Percentiles rank a stretch among this genome's conserved stretches.
phyloP scores from a whole-genome alignment of 2,113 vertebrate species.

The Takifugu flavidus region DNA sequence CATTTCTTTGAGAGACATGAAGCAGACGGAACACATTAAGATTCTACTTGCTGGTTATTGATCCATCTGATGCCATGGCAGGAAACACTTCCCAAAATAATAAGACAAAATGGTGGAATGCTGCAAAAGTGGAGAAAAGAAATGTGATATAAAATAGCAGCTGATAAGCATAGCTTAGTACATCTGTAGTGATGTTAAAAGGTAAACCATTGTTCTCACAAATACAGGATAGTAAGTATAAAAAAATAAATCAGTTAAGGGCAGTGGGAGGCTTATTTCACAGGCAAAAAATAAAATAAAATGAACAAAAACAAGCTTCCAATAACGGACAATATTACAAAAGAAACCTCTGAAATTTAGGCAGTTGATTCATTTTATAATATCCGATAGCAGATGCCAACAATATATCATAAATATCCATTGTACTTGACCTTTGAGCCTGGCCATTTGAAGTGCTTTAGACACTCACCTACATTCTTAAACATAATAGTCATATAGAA shows the following conservation, averaged over 20 bases:
- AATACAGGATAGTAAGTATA: conserved; percentile 58
- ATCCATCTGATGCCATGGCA: conserved; percentile 20
- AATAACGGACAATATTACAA: conserved; percentile 21
- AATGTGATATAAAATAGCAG: conserved; percentile 75
- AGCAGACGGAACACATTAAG: conserved; percentile 17
- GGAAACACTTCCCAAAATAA: conserved; percentile 24
- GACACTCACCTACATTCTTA: conserved; percentile 75
- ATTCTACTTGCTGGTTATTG: conserved; percentile 14
- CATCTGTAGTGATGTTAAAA: conserved; percentile 60
- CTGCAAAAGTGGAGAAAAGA: conserved; percentile 38
- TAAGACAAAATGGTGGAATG: conserved; percentile 54
- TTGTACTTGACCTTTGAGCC: conserved; percentile 39
- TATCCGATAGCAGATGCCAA: conserved; percentile 33
- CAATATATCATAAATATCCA: conserved; percentile 56
- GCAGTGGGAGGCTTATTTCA: conserved; percentile 72
- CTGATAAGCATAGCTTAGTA: conserved; percentile 76
- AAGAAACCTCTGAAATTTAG: conserved; percentile 23
- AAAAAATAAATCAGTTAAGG: conserved; percentile 53
- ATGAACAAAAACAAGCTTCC: conserved; percentile 34
- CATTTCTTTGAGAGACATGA: conserved; percentile 21
- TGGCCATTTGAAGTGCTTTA: conserved; percentile 76
- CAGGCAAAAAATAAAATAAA: conserved; percentile 42
- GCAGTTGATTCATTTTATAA: conserved; percentile 23
- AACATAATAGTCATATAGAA: conserved; percentile 71
- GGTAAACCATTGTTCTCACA: conserved; percentile 62